Conservation (phyloP, 2,888 invertebrate species). For the Rapana venosa region DNA sequence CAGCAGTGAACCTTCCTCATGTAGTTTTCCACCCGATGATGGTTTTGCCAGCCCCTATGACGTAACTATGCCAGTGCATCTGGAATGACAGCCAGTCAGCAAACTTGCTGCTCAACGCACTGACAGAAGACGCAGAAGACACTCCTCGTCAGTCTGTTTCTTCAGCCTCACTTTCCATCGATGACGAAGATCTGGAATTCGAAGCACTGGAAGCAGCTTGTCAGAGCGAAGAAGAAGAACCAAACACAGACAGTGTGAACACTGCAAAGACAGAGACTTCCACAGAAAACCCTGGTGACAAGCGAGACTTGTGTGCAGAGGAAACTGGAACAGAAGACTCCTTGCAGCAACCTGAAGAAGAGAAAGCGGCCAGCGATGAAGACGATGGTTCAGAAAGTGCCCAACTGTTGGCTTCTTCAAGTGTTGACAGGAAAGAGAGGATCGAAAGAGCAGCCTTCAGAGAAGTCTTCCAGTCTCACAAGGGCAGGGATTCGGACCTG, state of each 20-base stretch:
- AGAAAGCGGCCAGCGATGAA: neutral
- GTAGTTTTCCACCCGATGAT: neutral
- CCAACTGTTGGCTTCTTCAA: neutral
- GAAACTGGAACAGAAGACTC: neutral
- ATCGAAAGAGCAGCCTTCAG: neutral
- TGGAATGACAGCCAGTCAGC: neutral
- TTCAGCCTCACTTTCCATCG: neutral
- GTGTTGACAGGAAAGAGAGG: neutral
- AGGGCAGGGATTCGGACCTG: neutral
- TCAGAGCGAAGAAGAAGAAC: neutral
- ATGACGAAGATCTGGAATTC: conserved; percentile 32
- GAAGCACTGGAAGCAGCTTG: conserved; percentile 36
- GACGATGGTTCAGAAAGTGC: neutral
- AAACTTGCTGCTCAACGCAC: neutral
- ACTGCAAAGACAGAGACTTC: neutral
- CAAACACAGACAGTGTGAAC: neutral
- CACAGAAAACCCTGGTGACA: neutral
- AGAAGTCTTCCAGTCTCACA: neutral
- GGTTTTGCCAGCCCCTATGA: neutral
- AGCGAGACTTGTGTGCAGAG: neutral
- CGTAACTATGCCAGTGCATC: neutral
- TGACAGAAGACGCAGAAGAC: neutral
- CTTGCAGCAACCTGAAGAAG: neutral
- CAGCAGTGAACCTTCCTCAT: too few species aligned
- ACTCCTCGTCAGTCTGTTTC: neutral